Evolutionary conservation across 2,888 invertebrate species (phyloP).

Genomic region (Zygaena filipendulae): DNA sequence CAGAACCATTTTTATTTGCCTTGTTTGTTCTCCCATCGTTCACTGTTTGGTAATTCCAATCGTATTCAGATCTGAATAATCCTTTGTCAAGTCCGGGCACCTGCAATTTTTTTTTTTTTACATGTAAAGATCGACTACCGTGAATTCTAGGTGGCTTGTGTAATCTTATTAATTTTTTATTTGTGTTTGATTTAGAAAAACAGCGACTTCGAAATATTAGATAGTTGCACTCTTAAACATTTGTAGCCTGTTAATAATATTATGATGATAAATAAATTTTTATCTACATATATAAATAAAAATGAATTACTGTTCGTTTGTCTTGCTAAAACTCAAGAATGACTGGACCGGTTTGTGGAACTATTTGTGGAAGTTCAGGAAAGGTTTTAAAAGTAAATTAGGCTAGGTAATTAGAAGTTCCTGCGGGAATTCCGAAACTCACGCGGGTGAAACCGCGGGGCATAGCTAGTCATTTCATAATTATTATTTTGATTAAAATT

Average conservation of each 20-base stretch:
- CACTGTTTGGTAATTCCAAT: conserved; percentile 82
- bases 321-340: no score
- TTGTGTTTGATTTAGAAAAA: not conserved
- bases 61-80: conserved; percentile 54
- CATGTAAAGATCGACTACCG: no score
- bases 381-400: no score
- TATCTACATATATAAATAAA: not conserved
- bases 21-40: conserved; percentile 76
- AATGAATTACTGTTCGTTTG: no score
- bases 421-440: conserved; percentile 1
- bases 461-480: not conserved
- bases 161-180: not conserved
- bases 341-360: no score
- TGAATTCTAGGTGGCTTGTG: not conserved
- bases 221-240: no score
- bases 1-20: conserved; percentile 49
- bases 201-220: no score
- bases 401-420: no score
- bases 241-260: not conserved
- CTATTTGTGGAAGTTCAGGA: no score
- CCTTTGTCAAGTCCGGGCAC: conserved; percentile 22
- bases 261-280: not conserved
- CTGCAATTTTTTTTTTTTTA: conserved; percentile 49
- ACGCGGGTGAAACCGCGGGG: no score
- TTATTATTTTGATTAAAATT: not conserved